These are phyloP conservation scores for Ctena decussata DNA, from an alignment of 2,888 invertebrate species.

Conservation along the genomic window DNA sequence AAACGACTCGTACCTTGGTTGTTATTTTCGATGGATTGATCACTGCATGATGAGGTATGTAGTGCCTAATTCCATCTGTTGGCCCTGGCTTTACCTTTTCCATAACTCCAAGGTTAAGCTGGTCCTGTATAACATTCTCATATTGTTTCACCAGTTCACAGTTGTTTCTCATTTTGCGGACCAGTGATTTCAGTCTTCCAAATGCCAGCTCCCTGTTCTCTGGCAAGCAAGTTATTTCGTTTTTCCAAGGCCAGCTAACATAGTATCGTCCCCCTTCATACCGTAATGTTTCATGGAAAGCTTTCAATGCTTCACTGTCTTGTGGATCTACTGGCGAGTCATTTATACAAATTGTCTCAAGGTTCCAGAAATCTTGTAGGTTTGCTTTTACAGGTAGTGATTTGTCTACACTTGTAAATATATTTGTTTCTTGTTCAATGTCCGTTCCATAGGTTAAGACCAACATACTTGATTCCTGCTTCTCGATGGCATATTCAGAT, in stretches of 20 bases:
- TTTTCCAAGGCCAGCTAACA: slow-evolving; percentile 42
- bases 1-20: slow-evolving; percentile 26
- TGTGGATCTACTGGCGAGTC: neutral
- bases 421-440: neutral
- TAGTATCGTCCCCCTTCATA: slow-evolving; percentile 25
- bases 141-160: slow-evolving; percentile 26
- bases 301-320: neutral
- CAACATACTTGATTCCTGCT: neutral
- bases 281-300: slow-evolving; percentile 21
- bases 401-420: neutral
- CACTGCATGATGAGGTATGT: slow-evolving; percentile 41
- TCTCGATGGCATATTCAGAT: neutral
- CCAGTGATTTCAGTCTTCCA: slow-evolving; percentile 29
- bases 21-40: slow-evolving; percentile 14
- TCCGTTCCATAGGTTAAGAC: neutral
- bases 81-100: slow-evolving; percentile 19
- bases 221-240: slow-evolving; percentile 20
- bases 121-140: slow-evolving; percentile 24
- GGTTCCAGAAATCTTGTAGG: slow-evolving; percentile 40
- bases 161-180: slow-evolving; percentile 11
- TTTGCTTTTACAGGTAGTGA: slow-evolving; percentile 20
- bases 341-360: slow-evolving; percentile 23
- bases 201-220: slow-evolving; percentile 21
- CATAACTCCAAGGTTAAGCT: slow-evolving; percentile 30
- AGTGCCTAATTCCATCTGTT: slow-evolving; percentile 15